Evolutionary conservation across 2,888 invertebrate genomes (phyloP), one percentile per base, ranked within the genome.

Genomic region (Phortica magna): DNA sequence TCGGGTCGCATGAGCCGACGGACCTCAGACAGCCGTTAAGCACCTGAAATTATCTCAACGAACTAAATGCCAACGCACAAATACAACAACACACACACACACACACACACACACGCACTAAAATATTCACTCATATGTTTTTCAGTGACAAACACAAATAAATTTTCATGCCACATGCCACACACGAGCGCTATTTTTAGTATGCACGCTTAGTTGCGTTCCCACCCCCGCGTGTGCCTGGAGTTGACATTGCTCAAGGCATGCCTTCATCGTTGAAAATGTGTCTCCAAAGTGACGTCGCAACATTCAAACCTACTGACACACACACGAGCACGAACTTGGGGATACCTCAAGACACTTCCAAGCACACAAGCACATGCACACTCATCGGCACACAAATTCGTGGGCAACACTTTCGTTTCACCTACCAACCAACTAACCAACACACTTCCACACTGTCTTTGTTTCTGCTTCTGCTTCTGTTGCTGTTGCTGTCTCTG

Each of bases 21-120:
- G 31, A 31, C 1, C 2, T 79, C 88, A 82, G 79, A 87, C 85
- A 85, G 79, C 77, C 78, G 82, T 81, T 79, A 78, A 77, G 76
- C 83, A 78, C 82, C 68, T 73, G 77, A 59, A 76, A 61, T 61
- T 61, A 61, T 61, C 31, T 31, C 22, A 61, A 22, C 61, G 22
- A 6, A 61, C 48, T 48, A 61, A 22, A 59, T 9, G 9, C 9
- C 14, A 59, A 59, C 4, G 22, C 7, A 79, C 61, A 48, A 39
- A 39, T 22, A 19, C 22, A 57, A 19, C 22, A 61, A n/a, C 61
- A 55, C 65, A 59, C 3, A 61, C 4, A 79, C 57, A 53, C 22
- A 39, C 19, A 19, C 22, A 57, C 57, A 74, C 14, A 68, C 61
- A 74, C 57, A n/a, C 22, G 55, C 39, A n/a, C 55, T 71, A 9